Evolutionary conservation across 2,113 vertebrate genomes (phyloP), one percentile per base, ranked within the genome.

Genomic region (Corythaixoides concolor): DNA sequence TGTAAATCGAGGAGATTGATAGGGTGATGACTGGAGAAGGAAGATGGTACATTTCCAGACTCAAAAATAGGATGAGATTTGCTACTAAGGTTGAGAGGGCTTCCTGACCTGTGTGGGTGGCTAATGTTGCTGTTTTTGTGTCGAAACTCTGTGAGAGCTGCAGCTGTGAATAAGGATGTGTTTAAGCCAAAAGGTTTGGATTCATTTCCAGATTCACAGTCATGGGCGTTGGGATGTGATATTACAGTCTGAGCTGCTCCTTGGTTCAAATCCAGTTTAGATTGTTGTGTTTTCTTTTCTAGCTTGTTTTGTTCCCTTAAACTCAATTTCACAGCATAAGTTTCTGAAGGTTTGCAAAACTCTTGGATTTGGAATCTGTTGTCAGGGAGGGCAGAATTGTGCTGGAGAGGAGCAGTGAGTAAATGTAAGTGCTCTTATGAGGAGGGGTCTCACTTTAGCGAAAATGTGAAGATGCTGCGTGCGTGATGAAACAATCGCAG

Each of bases 111-210:
- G 83, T 1, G 92, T 70, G 95, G 96, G 95, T 78, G 87, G 89
- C 72, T 81, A 89, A 94, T 82, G 83, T 74, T 52, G 79, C 90
- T 97, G 92, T 66, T 94, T 97, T 96, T 90, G 90, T 96, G 83
- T 17, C 0, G 11, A 79, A 96, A 90, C 47, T 32, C 77, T 85
- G 85, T 18, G 67, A 67, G 82, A 94, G 68, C 56, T 94, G 92
- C 94, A 97, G 96, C 79, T 90, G 94, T 33, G 86, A 78, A 18
- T 32, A 75, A 85, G 92, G 92, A 89, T 64, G 68, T 83, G 95
- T 72, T 68, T 81, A 80, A 95, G 88, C 92, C 93, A 90, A 86
- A 53, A 32, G 80, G 60, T 78, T 74, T 96, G 86, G 84, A 53
- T 68, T 11, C 35, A 1, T 35, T 89, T 96, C 96, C 90, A 97